Conservation (phyloP, 2,888 invertebrate genomes). For the Incurvaria masculella region DNA sequence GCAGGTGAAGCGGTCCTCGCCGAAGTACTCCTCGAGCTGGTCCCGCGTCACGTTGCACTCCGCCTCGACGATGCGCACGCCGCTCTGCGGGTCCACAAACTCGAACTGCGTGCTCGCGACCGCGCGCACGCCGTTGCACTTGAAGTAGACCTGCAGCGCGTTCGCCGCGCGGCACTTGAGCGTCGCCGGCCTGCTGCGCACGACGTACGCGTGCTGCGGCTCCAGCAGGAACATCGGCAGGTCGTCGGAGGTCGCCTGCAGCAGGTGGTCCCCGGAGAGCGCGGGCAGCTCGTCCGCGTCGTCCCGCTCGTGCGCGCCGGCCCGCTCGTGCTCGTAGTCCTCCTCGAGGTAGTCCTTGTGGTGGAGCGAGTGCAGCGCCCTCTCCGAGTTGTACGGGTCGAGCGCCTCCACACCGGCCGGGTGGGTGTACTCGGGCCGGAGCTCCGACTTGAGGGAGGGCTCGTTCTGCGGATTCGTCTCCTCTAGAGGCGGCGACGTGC, state of each 20-base stretch:
- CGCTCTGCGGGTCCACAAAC: conserved; percentile 87
- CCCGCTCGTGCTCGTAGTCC: conserved; percentile 45
- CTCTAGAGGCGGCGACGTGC: conserved; percentile 30
- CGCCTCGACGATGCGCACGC: conserved; percentile 82
- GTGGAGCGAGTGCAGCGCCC: conserved; percentile 33
- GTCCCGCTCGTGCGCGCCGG: conserved; percentile 33
- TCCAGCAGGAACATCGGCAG: conserved; percentile 84
- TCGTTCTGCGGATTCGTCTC: conserved; percentile 27
- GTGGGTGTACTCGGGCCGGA: conserved; percentile 47
- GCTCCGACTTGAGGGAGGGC: conserved; percentile 34
- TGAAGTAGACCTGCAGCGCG: conserved; percentile 84
- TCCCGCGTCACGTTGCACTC: conserved; percentile 85
- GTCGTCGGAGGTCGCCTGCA: conserved; percentile 61
- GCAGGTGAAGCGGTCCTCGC: conserved; percentile 86
- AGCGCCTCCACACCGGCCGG: conserved; percentile 47
- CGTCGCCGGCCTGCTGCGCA: conserved; percentile 86
- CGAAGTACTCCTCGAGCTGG: conserved; percentile 92
- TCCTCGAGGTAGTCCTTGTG: conserved; percentile 48
- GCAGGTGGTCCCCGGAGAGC: conserved; percentile 44
- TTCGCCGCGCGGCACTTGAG: conserved; percentile 89
- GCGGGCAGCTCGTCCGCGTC: conserved; percentile 49
- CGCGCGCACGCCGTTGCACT: conserved; percentile 79
- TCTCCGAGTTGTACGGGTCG: conserved; percentile 50
- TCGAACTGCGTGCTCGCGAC: conserved; percentile 70
- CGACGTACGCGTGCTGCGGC: conserved; percentile 85